phyloP scores from a whole-genome alignment of 2,797 vertebrate genomes.

The Microctenopoma lineatum region DNA sequence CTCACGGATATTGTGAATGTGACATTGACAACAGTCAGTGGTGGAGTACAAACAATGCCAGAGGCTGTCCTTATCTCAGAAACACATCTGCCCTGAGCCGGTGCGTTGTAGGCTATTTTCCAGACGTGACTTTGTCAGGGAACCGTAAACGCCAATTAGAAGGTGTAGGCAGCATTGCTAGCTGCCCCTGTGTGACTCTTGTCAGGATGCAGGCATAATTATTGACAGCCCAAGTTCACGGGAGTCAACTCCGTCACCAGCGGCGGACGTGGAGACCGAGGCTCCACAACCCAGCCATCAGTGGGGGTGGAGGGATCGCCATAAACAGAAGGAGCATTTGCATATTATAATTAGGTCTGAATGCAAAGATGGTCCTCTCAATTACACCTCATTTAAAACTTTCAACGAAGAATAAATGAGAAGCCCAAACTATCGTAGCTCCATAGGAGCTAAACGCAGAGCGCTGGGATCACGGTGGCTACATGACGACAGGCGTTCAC shows the following conservation, averaged over 20 bases:
- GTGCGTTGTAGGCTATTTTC: constrained; percentile 47
- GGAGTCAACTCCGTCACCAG: constrained; percentile 60
- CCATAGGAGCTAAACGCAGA: constrained; percentile 53
- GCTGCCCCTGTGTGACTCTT: constrained; percentile 70
- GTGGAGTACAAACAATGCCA: constrained; percentile 20
- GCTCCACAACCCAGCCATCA: constrained; percentile 57
- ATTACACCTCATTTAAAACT: constrained; percentile 71
- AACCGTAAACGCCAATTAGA: constrained; percentile 79
- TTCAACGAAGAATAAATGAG: constrained; percentile 56
- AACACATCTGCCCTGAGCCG: constrained; percentile 44
- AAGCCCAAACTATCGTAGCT: constrained; percentile 49
- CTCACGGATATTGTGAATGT: constrained; percentile 30
- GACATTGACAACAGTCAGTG: constrained; percentile 49
- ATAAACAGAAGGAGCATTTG: constrained; percentile 73
- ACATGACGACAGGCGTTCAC: constrained; percentile 1
- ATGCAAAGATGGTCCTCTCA: constrained; percentile 58
- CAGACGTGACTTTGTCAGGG: constrained; percentile 69
- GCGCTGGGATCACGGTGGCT: constrained; percentile 21
- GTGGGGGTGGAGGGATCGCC: constrained; percentile 20
- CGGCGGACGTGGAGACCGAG: constrained; percentile 38
- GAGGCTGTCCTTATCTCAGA: constrained; percentile 29
- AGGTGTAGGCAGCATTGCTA: constrained; percentile 47
- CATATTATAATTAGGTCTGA: constrained; percentile 77
- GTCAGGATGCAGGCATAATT: constrained; percentile 74
- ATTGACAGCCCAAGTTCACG: constrained; percentile 80